Evolutionary conservation across 2,797 vertebrate species (phyloP), one percentile per base, ranked within the genome.

Genomic region (Microhierax caerulescens): DNA sequence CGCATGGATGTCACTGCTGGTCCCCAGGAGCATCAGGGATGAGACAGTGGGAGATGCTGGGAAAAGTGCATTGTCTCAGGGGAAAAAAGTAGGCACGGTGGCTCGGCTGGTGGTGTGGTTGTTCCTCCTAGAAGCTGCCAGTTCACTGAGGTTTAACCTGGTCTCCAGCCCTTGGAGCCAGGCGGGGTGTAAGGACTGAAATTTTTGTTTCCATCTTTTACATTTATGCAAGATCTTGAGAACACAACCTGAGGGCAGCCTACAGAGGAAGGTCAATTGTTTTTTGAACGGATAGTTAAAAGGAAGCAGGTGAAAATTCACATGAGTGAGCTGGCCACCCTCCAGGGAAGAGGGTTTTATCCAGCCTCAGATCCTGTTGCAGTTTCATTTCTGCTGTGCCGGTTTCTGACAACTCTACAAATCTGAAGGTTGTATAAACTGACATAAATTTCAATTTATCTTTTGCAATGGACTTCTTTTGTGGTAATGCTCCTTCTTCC

Each of bases 1-100:
- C 1, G 2, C 32, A 25, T 1, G 1, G 18, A 18, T n/a, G 47
- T 51, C 47, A 5, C 34, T 50, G 56, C 8, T 61, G 47, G 32
- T 60, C 21, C 36, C 34, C 45, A 23, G 30, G 54, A 51, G 13
- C 57, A 36, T 4, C 56, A 25, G 47, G n/a, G 34, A 10, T 36
- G 39, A 47, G 32, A 18, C 32, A 47, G 32, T 7, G 23, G 48
- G n/a, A 45, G 15, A 9, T 43, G 68, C n/a, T 23, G 37, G 56
- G 13, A 36, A n/a, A 61, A 61, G 17, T 7, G 17, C 10, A 7
- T 34, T 16, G 43, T 18, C 39, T 56, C 7, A 1, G n/a, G 27
- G 25, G 3, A 32, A 63, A 37, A 61, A 41, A 20, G 6, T 8
- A n/a, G 51, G 23, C 28, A 6, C 4, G 14, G 28, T 19, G 27